phyloP scores from a whole-genome alignment of 2,888 invertebrate genomes.

The Eupithecia exiguata region DNA sequence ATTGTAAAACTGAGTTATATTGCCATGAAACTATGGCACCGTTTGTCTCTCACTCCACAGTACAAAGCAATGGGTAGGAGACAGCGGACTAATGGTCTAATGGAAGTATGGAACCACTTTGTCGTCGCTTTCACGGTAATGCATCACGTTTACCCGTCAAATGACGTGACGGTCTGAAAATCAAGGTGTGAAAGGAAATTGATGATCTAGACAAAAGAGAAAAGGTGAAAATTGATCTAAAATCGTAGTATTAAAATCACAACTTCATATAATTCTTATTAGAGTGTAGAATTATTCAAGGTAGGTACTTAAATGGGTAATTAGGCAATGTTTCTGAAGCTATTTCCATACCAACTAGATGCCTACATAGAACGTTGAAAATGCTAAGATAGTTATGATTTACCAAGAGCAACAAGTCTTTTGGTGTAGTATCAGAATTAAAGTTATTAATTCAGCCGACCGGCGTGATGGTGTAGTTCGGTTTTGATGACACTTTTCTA shows the following conservation, averaged over 20 bases:
- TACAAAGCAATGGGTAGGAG: slow-evolving; percentile 61
- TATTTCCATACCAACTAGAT: not conserved
- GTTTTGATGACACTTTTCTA: not conserved
- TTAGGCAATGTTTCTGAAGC: not conserved
- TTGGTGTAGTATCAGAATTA: not conserved
- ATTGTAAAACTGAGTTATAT: slow-evolving; percentile 47
- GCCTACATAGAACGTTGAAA: not conserved
- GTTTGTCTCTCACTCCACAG: slow-evolving; percentile 65
- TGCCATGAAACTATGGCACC: slow-evolving; percentile 59
- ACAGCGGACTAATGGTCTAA: slow-evolving; percentile 59
- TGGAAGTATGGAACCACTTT: slow-evolving; percentile 49
- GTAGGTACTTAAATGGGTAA: not conserved
- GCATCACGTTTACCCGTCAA: slow-evolving; percentile 40
- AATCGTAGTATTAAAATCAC: not conserved
- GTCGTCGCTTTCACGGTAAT: slow-evolving; percentile 56
- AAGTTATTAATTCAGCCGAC: not conserved
- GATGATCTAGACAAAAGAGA: not conserved
- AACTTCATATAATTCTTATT: not conserved
- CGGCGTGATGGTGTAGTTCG: too few relatives aligned
- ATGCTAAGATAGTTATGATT: not conserved
- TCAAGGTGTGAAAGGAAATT: slow-evolving; percentile 14
- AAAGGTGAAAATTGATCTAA: not conserved
- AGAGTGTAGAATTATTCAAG: not conserved
- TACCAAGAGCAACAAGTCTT: not conserved
- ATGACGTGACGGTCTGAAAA: slow-evolving; percentile 3